Evolutionary conservation across 1,140 invertebrate species (phyloP).

Genomic region (Drosophila pseudoobscura): DNA sequence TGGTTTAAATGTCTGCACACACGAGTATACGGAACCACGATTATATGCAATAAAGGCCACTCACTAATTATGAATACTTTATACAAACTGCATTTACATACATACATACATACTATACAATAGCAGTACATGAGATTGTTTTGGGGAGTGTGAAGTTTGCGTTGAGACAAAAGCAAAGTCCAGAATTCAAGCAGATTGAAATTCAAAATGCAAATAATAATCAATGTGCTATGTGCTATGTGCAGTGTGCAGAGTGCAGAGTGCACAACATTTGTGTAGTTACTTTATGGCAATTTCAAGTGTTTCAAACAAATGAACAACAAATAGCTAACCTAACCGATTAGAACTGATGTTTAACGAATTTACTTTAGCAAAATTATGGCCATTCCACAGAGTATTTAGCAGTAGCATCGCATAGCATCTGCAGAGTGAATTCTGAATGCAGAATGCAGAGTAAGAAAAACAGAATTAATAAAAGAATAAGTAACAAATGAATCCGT

Average conservation of each 20-base stretch:
- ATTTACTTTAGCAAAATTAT: constrained; percentile 83
- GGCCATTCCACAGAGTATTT: constrained; percentile 54
- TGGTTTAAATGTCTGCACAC: constrained; percentile 56
- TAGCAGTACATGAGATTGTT: constrained; percentile 16
- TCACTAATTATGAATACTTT: constrained; percentile 11
- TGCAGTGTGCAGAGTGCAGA: too few species aligned
- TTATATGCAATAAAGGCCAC: background rate
- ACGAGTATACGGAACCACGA: background rate
- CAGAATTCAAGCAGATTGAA: constrained; percentile 34
- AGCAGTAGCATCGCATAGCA: background rate
- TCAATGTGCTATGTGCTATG: constrained; percentile 1
- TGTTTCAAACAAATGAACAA: constrained; percentile 60
- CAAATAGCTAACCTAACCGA: constrained; percentile 58
- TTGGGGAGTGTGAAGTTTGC: constrained; percentile 31
- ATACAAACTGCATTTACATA: constrained; percentile 57
- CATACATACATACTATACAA: too few species aligned
- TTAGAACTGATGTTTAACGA: constrained; percentile 83
- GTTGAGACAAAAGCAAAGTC: constrained; percentile 20
- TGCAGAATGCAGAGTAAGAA: constrained; percentile 35
- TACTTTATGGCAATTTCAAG: constrained; percentile 76
- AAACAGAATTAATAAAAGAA: constrained; percentile 44
- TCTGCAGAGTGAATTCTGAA: constrained; percentile 7
- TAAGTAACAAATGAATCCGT: constrained; percentile 39
- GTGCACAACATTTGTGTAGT: constrained; percentile 51
- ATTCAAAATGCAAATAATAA: constrained; percentile 4